These are phyloP conservation scores for Deladenus siricidicola DNA, from an alignment of 2,888 invertebrate species.

Conservation along the genomic window DNA sequence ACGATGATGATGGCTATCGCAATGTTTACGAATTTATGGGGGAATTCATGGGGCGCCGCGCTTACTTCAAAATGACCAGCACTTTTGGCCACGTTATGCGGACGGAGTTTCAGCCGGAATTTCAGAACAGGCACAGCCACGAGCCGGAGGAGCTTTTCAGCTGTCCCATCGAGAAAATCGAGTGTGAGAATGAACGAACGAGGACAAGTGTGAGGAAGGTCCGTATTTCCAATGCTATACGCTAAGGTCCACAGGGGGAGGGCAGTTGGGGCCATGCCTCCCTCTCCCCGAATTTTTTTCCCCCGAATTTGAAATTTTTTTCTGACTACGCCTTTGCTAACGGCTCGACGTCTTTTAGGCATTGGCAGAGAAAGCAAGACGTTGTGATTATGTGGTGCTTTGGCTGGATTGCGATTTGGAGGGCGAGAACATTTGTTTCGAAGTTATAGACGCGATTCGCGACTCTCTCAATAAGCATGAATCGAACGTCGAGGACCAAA, in stretches of 20 bases:
- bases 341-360: constrained; percentile 27
- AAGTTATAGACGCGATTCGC: constrained; percentile 65
- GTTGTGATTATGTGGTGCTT: constrained; percentile 77
- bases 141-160: constrained; percentile 89
- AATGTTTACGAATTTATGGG: constrained; percentile 89
- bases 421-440: constrained; percentile 88
- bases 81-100: constrained; percentile 94
- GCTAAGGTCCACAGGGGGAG: too few relatives aligned
- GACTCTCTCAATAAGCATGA: constrained; percentile 59
- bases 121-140: constrained; percentile 92
- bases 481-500: constrained; percentile 31
- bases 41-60: constrained; percentile 64
- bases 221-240: too few relatives aligned
- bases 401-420: constrained; percentile 99
- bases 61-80: constrained; percentile 82
- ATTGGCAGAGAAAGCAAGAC: constrained; percentile 58
- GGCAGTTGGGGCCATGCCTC: too few relatives aligned
- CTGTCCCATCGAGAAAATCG: constrained; percentile 88
- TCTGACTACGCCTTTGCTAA: not conserved
- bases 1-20: constrained; percentile 73
- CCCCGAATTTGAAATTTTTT: too few relatives aligned
- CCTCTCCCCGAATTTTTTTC: too few relatives aligned
- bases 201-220: constrained; percentile 79
- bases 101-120: constrained; percentile 73
- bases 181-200: constrained; percentile 80